phyloP scores from a whole-genome alignment of 1,140 invertebrate species.

The Lepidotrigona ventralis region DNA sequence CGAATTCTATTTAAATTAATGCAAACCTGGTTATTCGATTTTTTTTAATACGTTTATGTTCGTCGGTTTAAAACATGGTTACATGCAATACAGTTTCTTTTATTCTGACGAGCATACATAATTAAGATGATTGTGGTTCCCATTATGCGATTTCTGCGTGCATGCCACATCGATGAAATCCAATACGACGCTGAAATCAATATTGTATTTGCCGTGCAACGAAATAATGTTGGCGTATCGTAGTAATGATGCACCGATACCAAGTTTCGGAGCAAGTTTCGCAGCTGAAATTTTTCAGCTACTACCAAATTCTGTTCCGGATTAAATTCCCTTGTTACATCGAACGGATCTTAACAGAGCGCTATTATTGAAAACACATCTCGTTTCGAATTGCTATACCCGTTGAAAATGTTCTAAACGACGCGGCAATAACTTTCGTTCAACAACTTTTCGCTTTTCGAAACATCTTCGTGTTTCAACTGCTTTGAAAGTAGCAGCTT shows the following conservation, averaged over 20 bases:
- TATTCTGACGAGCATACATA: background rate
- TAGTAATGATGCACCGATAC: background rate
- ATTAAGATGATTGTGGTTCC: background rate
- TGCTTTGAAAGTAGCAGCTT: no score
- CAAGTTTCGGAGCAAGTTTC: no score
- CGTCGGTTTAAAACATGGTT: background rate
- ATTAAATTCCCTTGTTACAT: background rate
- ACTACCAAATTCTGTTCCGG: background rate
- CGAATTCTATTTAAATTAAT: background rate
- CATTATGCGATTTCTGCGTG: background rate
- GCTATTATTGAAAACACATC: no score
- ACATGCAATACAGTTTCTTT: background rate
- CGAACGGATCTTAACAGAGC: background rate
- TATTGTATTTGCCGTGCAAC: background rate
- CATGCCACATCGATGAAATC: background rate
- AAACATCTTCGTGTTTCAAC: no score
- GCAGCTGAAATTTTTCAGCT: background rate
- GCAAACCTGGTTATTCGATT: background rate
- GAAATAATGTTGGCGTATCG: background rate
- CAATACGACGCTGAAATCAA: constrained; percentile 7
- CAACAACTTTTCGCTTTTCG: no score
- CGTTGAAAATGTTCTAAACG: background rate
- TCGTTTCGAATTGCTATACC: background rate
- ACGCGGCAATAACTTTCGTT: background rate
- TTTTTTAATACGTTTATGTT: background rate